These are phyloP conservation scores for Bombus picipes DNA, from an alignment of 1,140 invertebrate species.

Conservation along the genomic window DNA sequence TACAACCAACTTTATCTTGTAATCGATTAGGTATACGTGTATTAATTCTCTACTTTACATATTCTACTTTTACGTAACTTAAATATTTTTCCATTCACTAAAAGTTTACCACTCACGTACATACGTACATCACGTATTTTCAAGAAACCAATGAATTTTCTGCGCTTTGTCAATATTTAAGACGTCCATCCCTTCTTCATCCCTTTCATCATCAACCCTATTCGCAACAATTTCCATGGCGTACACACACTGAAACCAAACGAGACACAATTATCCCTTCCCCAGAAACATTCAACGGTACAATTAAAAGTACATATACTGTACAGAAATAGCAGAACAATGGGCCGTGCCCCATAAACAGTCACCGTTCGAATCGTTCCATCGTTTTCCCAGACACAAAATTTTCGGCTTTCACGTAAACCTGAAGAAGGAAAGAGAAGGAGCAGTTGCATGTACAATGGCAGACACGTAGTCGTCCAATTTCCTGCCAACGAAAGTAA, in stretches of 20 bases:
- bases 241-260: not conserved
- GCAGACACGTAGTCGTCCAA: constrained; percentile 20
- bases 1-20: not conserved
- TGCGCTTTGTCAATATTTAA: no score
- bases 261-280: not conserved
- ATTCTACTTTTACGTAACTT: no score
- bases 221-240: not conserved
- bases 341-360: not conserved
- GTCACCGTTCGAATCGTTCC: not conserved
- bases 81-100: no score
- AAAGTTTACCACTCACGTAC: no score
- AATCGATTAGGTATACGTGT: not conserved
- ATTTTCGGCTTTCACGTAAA: not conserved
- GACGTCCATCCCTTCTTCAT: not conserved
- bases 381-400: not conserved
- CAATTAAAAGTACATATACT: not conserved
- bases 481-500: constrained; percentile 62
- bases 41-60: no score
- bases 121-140: no score
- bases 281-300: not conserved
- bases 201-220: not conserved
- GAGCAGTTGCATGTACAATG: constrained; percentile 2
- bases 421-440: not conserved
- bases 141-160: no score
- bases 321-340: not conserved